Base-by-base conservation (phyloP, 2,797 vertebrate genomes). In the Spheniscus humboldti region DNA sequence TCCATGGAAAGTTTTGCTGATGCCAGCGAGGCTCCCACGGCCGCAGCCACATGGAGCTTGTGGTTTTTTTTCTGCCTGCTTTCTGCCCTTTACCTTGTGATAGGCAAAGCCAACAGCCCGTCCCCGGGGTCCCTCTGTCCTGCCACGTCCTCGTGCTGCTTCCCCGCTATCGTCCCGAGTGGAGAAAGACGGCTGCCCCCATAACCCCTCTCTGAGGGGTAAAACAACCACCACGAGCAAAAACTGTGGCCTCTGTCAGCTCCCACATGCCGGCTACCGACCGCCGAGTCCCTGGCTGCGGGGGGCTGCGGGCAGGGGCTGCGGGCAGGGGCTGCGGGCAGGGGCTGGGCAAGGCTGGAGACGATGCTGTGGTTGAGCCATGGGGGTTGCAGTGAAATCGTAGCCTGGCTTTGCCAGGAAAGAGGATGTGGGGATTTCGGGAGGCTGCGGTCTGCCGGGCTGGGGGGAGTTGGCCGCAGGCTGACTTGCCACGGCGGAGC, bases 181-280 rank as follows among this genome's bases (percentile, higher is more conserved):
- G 30, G 41, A 41, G 41, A 67, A 64, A 30, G 12, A 73, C 23
- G 22, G 37, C 52, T 30, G 88, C 43, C 4, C 64, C 0, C 71
- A 94, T 68, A 96, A 95, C 55, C 18, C 37, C 4, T 5, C 47
- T 20, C 15, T 7, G 15, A 27, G 84, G 35, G 43, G 28, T 27
- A 30, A 37, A 80, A 82, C 39, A 35, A 75, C 52, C 8, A 31
- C 47, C 53, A 22, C 1, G 2, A 37, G 64, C 22, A 39, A 71
- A 15, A 31, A 20, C 20, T 8, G 77, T 0, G 67, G 72, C 52
- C 31, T 53, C 92, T 66, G 30, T 19, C 56, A 7, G n/a, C 59
- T 57, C 64, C 63, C 45, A 5, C 0, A 3, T 2, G 28, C 33
- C 2, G 9, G 55, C 53, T n/a, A 4, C 55, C 6, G 1, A 41